Evolutionary conservation across 2,113 vertebrate species (phyloP).

Genomic region (Menura novaehollandiae): DNA sequence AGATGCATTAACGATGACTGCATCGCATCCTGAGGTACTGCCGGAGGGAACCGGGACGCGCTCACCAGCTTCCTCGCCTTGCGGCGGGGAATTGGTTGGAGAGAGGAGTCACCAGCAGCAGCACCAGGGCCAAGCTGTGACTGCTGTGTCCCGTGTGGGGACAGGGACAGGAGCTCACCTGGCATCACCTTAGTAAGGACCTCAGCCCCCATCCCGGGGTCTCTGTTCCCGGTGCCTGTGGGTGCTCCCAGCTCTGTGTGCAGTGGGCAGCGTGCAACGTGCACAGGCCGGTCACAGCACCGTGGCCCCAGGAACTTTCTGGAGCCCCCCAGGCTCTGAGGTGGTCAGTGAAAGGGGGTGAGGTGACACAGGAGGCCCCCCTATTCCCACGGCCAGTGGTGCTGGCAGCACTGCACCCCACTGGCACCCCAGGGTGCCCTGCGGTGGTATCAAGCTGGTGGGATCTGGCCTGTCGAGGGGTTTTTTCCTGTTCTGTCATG

Average conservation of each 20-base stretch:
- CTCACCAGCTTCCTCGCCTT: background rate
- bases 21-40: conserved; percentile 56
- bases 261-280: rapidly evolving
- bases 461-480: rapidly evolving
- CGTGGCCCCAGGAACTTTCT: rapidly evolving
- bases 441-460: rapidly evolving
- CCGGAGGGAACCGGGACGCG: conserved; percentile 32
- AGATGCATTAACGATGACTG: conserved; percentile 66
- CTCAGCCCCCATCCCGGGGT: background rate
- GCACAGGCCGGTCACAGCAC: rapidly evolving
- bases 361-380: background rate
- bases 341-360: background rate
- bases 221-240: rapidly evolving
- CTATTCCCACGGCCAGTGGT: too few relatives aligned
- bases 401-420: background rate
- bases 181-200: background rate
- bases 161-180: background rate
- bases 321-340: background rate
- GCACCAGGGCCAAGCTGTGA: rapidly evolving
- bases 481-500: rapidly evolving
- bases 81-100: background rate
- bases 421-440: background rate
- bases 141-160: background rate
- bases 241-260: background rate
- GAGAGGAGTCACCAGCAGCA: background rate